Conservation (phyloP, 2,797 vertebrate genomes). For the Spizella passerina region DNA sequence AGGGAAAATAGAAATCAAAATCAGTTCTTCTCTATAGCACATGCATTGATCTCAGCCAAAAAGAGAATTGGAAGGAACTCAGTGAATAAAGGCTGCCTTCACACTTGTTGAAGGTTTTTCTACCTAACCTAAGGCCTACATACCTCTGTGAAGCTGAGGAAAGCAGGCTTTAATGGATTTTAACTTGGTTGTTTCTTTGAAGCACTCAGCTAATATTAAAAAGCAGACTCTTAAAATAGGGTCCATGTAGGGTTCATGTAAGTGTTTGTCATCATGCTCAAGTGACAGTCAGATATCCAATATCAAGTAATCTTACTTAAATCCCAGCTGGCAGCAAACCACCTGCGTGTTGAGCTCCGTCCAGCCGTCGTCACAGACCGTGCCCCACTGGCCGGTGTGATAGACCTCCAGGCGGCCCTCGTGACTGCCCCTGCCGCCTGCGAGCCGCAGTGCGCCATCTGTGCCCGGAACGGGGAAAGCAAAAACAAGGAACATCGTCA, state of each 20-base stretch:
- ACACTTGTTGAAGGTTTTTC: background rate
- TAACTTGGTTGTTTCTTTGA: background rate
- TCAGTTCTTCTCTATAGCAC: background rate
- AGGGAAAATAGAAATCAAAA: background rate
- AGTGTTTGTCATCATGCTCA: background rate
- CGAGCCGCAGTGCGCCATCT: conserved; percentile 88
- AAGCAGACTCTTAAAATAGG: background rate
- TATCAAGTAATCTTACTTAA: conserved; percentile 82
- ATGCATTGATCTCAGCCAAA: background rate
- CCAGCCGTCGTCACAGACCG: conserved; percentile 92
- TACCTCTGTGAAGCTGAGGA: background rate
- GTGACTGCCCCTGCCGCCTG: conserved; percentile 79
- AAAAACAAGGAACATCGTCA: background rate
- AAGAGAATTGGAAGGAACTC: background rate
- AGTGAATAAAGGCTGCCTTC: background rate
- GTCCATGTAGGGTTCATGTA: background rate
- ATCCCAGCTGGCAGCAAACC: conserved; percentile 91
- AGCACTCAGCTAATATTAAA: background rate
- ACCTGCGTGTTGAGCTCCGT: conserved; percentile 88
- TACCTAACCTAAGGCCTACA: background rate
- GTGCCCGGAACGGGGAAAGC: background rate
- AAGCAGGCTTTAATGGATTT: background rate
- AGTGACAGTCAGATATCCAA: background rate
- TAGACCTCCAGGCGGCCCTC: conserved; percentile 91
- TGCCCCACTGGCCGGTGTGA: conserved; percentile 90